phyloP scores from a whole-genome alignment of 2,797 vertebrate genomes.

The Perodicticus potto region DNA sequence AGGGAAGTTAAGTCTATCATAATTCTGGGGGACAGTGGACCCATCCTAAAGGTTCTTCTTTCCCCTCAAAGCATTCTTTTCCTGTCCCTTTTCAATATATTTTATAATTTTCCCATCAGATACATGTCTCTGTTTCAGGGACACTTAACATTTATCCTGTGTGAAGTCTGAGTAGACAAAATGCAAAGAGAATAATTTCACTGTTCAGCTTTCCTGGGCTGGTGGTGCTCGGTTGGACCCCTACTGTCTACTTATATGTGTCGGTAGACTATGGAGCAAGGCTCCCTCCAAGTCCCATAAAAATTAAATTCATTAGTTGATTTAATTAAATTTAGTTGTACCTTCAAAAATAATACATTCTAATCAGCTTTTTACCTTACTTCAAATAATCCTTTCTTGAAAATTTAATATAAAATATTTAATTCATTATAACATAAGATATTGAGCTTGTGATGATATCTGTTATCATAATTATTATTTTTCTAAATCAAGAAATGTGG shows the following conservation, averaged over 20 bases:
- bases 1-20: not conserved
- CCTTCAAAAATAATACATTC: not conserved
- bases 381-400: not conserved
- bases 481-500: not conserved
- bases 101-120: not conserved
- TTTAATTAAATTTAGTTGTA: not conserved
- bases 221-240: too few relatives aligned
- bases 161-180: not conserved
- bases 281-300: too few relatives aligned
- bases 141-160: not conserved
- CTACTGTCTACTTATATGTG: rapidly evolving
- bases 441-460: not conserved
- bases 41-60: not conserved
- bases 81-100: not conserved
- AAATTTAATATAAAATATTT: not conserved
- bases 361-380: not conserved
- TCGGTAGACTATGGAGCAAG: not conserved
- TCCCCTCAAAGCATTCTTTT: not conserved
- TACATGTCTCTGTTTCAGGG: not conserved
- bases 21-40: not conserved
- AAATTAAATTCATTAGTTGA: not conserved
- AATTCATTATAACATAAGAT: not conserved
- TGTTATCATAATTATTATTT: slow-evolving; percentile 40
- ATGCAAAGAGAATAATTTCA: not conserved
- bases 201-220: not conserved